These are phyloP conservation scores for Apistogramma diplotaenia DNA, from an alignment of 2,113 vertebrate species.

Conservation along the genomic window DNA sequence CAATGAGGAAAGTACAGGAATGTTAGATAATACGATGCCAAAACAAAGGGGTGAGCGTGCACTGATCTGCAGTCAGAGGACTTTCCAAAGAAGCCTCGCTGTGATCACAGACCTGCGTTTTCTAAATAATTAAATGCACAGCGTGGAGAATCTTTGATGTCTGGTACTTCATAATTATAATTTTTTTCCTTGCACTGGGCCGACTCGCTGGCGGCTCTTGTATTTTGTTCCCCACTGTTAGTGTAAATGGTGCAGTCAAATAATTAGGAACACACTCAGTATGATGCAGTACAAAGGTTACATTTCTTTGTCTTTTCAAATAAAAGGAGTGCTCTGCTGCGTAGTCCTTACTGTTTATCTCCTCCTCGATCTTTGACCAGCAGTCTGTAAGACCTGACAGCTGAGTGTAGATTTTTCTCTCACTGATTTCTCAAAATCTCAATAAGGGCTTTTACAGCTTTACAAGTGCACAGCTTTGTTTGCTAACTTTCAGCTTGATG, in stretches of 20 bases:
- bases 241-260: not conserved
- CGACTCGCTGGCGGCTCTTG: not conserved
- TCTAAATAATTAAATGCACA: not conserved
- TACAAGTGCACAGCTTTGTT: not conserved
- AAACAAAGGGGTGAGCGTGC: not conserved
- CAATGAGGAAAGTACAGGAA: not conserved
- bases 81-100: not conserved
- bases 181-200: not conserved
- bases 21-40: not conserved
- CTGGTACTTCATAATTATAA: too few relatives aligned
- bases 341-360: not conserved
- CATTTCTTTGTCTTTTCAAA: not conserved
- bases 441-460: not conserved
- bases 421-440: too few relatives aligned
- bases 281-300: rapidly evolving
- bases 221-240: not conserved
- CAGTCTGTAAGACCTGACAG: not conserved
- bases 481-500: not conserved
- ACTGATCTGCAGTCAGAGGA: not conserved
- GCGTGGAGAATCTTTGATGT: not conserved
- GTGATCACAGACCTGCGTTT: not conserved
- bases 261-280: not conserved
- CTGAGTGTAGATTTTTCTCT: too few relatives aligned
- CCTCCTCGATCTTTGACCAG: not conserved
- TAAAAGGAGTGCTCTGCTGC: not conserved